Base-by-base conservation (phyloP, 2,888 invertebrate species). In the Chrysomela aeneicollis region DNA sequence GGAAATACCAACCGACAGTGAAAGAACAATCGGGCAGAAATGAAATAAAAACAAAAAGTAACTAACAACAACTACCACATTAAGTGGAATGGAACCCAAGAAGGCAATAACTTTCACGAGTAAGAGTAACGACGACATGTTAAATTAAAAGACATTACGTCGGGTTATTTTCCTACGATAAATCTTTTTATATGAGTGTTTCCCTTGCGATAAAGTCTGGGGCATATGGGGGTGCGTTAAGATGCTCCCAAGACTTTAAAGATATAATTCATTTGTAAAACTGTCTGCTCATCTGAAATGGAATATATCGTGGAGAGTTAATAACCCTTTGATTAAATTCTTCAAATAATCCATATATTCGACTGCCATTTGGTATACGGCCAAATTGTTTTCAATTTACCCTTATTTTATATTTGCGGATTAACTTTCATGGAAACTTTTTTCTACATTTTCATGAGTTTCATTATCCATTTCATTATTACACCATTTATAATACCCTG, bases 151-250 rank as follows among this genome's bases (percentile, higher is more conserved):
- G 79, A 79, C 79, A 78, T 79, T 78, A 79, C 77, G 73, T 73
- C 67, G 76, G 75, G 77, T 75, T 77, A 79, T 78, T 79, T 77
- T 77, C 74, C 66, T 70, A 77, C 74, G 73, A 76, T 81, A 80
- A 80, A 81, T 81, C 80, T 79, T 78, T 78, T 77, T 79, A 79
- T 78, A 79, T 79, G 79, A 79, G 78, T 77, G 76, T 79, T 79
- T 77, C 76, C 77, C 74, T 74, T 74, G 74, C 74, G 74, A 73
- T 77, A 77, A 77, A 78, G 75, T 76, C 73, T 61, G 67, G 15
- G 42, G 15, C 42, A 15, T 42, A 42, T 26, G 26, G 42, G 63
- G 72, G 70, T 18, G 59, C 42, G 55, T 53, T 55, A 51, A 65
- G 60, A 63, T 63, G 63, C 63, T 59, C 53, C 54, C 57, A 60